These are phyloP conservation scores for Drosophila athabasca DNA, from an alignment of 1,140 invertebrate species.

Conservation along the genomic window DNA sequence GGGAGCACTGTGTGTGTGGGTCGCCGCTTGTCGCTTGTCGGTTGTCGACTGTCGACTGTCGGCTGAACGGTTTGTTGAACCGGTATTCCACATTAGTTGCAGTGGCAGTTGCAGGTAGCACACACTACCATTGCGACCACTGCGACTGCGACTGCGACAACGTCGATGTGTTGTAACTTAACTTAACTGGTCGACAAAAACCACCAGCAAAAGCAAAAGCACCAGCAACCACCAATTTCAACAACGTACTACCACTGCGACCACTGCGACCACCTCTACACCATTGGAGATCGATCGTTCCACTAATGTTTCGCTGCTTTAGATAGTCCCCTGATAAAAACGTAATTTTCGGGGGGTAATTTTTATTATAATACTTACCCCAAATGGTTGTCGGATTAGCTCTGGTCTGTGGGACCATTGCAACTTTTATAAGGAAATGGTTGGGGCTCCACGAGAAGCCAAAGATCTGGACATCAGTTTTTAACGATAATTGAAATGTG, in stretches of 20 bases:
- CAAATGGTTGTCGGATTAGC: too few species aligned
- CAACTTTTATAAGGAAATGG: too few species aligned
- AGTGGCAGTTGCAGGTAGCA: slow-evolving; percentile 30
- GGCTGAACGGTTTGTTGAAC: slow-evolving; percentile 55
- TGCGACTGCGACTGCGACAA: background rate
- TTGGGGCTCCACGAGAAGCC: too few species aligned
- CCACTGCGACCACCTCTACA: background rate
- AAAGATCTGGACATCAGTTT: too few species aligned
- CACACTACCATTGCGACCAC: slow-evolving; percentile 3
- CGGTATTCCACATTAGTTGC: slow-evolving; percentile 55
- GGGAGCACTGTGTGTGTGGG: slow-evolving; percentile 61
- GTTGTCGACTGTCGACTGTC: slow-evolving; percentile 16
- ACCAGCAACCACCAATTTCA: slow-evolving; percentile 13
- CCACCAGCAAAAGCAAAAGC: background rate
- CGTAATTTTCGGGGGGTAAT: too few species aligned
- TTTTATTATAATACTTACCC: too few species aligned
- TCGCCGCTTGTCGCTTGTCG: slow-evolving; percentile 18
- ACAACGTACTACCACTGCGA: slow-evolving; percentile 8
- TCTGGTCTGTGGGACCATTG: too few species aligned
- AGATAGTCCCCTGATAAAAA: too few species aligned
- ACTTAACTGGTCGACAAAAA: slow-evolving; percentile 44
- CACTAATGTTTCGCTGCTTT: too few species aligned
- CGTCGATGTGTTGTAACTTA: slow-evolving; percentile 42
- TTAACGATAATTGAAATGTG: too few species aligned
- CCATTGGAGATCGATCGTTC: too few species aligned